Base-by-base conservation (phyloP, 2,113 vertebrate species). In the Scomber scombrus region DNA sequence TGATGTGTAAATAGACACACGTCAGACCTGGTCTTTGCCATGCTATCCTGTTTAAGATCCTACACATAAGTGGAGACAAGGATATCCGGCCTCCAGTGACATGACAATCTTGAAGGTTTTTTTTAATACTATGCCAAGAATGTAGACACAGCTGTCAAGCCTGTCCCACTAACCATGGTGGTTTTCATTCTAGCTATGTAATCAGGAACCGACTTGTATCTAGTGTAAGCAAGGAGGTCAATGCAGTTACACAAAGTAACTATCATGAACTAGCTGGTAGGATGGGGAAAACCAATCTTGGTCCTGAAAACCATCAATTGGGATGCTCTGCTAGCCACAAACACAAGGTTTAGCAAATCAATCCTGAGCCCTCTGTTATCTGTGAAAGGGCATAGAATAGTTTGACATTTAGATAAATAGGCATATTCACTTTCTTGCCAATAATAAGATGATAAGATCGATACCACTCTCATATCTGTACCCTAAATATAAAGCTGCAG, bases 1-100 rank as follows among this genome's bases (percentile, higher is more conserved):
- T 45, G 26, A 49, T 62, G 77, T 63, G 77, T 34, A 18, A 84
- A 75, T 47, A 77, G 54, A 62, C 62, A 18, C 40, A 31, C 10
- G 18, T 23, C 46, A 63, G 45, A 43, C 31, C 31, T 58, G 11
- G 16, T 26, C 49, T 45, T 34, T 56, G 51, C 18, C 65, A 68
- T n/a, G 7, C 56, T 51, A 29, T 62, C 61, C 74, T 73, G 18
- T 3, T 13, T 21, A 29, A 61, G 16, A 79, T 46, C 15, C 21
- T 21, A 18, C 29, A 57, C 12, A n/a, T 29, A 10, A 11, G 23
- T 14, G n/a, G 52, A 79, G 56, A 60, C 40, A 16, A 70, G 29
- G 21, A 43, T 45, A 72, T 49, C 51, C 14, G 2, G 56, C 67
- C 19, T 50, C 18, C 54, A 49, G 50, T 49, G 26, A 61, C 76